Conservation (phyloP, 2,797 vertebrate genomes). For the Pteropus rufus region DNA sequence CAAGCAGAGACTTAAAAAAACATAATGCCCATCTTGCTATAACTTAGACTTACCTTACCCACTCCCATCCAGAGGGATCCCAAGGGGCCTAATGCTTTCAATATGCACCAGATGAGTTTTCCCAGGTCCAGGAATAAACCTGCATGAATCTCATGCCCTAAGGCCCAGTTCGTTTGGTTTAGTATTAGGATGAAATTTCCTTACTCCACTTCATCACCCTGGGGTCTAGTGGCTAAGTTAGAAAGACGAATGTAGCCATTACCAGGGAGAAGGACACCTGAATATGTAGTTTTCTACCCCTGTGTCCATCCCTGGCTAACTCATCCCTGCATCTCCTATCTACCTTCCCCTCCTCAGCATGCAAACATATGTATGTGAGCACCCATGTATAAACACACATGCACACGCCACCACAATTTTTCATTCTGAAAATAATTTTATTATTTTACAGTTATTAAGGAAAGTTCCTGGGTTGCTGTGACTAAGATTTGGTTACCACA, state of each 20-base stretch:
- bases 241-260: neutral
- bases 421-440: constrained; percentile 75
- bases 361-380: neutral
- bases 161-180: neutral
- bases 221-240: neutral
- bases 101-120: neutral
- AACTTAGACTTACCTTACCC: neutral
- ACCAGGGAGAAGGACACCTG: neutral
- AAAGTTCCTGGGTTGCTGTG: constrained; percentile 41
- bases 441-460: constrained; percentile 69
- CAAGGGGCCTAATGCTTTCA: neutral
- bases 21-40: neutral
- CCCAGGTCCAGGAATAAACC: neutral
- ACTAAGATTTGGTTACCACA: constrained; percentile 10
- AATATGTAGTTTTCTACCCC: neutral
- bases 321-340: too few relatives aligned
- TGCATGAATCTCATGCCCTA: neutral
- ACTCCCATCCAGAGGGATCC: neutral
- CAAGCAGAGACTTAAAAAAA: neutral
- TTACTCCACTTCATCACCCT: neutral
- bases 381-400: neutral
- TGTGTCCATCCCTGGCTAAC: neutral
- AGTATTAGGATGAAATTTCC: neutral
- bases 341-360: neutral
- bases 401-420: neutral